Conservation (phyloP, 2,113 vertebrate species). For the Anguilla rostrata region DNA sequence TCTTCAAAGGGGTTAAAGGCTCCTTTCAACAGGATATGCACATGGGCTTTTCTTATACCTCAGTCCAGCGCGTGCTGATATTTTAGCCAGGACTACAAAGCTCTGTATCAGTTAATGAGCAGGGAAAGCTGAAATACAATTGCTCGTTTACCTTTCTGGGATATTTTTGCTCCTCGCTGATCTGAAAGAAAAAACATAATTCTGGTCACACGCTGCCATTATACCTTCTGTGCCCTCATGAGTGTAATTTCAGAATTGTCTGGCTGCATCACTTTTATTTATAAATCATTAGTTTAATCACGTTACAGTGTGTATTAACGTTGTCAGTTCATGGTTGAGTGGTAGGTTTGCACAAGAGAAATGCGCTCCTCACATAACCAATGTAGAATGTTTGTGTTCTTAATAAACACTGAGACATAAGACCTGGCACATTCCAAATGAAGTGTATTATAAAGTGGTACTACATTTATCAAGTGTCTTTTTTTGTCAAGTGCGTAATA, state of each 20-base stretch:
- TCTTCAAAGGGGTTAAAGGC: slow-evolving; percentile 48
- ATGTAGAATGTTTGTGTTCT: not conserved
- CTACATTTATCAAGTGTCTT: too few species aligned
- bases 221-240: not conserved
- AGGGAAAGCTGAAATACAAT: not conserved
- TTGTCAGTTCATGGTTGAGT: not conserved
- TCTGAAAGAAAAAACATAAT: not conserved
- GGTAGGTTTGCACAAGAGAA: not conserved
- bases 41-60: not conserved
- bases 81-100: not conserved
- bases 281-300: not conserved
- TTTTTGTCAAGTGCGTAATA: not conserved
- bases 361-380: not conserved
- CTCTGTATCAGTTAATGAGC: not conserved
- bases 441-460: not conserved
- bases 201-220: not conserved
- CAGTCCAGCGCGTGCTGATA: not conserved
- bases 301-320: not conserved
- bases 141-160: not conserved
- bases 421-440: not conserved
- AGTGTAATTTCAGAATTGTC: not conserved
- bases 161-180: not conserved
- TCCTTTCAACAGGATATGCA: not conserved
- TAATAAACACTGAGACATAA: not conserved
- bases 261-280: not conserved